Evolutionary conservation across 2,797 vertebrate genomes (phyloP), one percentile per base, ranked within the genome.

Genomic region (Monodelphis domestica): DNA sequence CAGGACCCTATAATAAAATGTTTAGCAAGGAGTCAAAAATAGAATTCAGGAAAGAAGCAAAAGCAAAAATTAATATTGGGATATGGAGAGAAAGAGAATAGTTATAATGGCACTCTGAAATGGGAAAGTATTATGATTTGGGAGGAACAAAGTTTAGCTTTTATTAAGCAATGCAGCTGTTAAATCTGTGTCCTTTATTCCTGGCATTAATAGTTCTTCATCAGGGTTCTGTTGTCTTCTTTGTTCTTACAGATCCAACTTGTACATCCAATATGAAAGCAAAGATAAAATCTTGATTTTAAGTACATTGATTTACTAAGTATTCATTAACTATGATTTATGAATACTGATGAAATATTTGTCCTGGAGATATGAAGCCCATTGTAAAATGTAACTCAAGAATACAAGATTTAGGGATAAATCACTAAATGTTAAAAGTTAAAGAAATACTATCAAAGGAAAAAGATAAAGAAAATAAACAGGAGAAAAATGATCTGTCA

Each of bases 41-140:
- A 45, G 7, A 95, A 70, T 57, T 91, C 28, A 88, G 50, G 57
- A 89, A 56, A 91, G 7, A 59, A 89, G 70, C 53, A 91, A 54
- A 28, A 91, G 53, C 30, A 24, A 10, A 24, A 95, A 89, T 12
- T 59, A 53, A 57, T 84, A 84, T 11, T 50, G 70, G 38, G 21
- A 26, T 45, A 10, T 7, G 26, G 9, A 84, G 38, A 84, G 38
- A 84, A 84, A 84, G 70, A 63, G 63, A 70, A 63, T 84, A 38
- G 7, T 84, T 9, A 84, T 45, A 3, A 5, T 45, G 21, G 24
- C 45, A 50, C 38, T 84, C 33, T 24, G 70, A 9, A 84, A 84
- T 84, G 70, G 21, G 11, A 84, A 45, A 50, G 24, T 26, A 50
- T 78, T 45, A 78, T 45, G 26, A 84, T 24, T 84, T 84, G 21